Percentiles rank a stretch among this genome's conserved stretches.
phyloP scores from a whole-genome alignment of 1,140 invertebrate genomes.

The Epicauta chinensis region DNA sequence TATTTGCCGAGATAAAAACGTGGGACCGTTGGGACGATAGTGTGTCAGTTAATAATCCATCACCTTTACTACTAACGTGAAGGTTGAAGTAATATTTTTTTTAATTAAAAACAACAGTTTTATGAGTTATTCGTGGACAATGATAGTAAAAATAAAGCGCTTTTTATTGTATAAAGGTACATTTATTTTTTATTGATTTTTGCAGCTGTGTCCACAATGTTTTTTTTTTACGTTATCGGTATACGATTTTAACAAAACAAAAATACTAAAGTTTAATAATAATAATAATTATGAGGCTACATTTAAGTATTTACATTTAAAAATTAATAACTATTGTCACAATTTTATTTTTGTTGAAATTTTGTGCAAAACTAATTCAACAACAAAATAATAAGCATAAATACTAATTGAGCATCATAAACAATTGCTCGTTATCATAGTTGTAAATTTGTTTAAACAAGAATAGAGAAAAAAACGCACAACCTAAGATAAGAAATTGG shows the following conservation, averaged over 20 bases:
- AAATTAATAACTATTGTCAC: slow-evolving; percentile 30
- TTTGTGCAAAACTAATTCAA: slow-evolving; percentile 16
- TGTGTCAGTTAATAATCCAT: slow-evolving; percentile 1
- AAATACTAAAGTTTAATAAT: slow-evolving; percentile 21
- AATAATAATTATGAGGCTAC: too few relatives aligned
- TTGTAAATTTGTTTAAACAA: background rate
- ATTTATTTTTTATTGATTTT: slow-evolving; percentile 29
- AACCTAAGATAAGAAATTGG: slow-evolving; percentile 4
- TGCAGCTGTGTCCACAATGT: slow-evolving; percentile 31
- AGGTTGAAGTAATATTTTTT: too few relatives aligned
- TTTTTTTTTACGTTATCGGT: slow-evolving; percentile 14
- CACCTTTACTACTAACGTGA: background rate
- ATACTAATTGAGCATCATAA: slow-evolving; percentile 19
- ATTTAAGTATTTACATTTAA: slow-evolving; percentile 24
- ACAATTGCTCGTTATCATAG: slow-evolving; percentile 10
- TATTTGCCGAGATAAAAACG: slow-evolving; percentile 39
- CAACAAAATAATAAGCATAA: slow-evolving; percentile 14
- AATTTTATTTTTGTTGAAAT: slow-evolving; percentile 21
- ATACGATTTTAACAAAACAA: slow-evolving; percentile 23
- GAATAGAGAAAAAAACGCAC: too few relatives aligned
- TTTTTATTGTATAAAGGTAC: slow-evolving; percentile 25
- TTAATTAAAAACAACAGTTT: too few relatives aligned
- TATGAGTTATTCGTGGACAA: too few relatives aligned
- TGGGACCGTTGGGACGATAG: slow-evolving; percentile 18
- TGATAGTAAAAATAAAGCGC: too few relatives aligned